Evolutionary conservation across 23 tunicate species (phyloP), one percentile per base, ranked within the genome.

Genomic region (Trididemnum clinides): DNA sequence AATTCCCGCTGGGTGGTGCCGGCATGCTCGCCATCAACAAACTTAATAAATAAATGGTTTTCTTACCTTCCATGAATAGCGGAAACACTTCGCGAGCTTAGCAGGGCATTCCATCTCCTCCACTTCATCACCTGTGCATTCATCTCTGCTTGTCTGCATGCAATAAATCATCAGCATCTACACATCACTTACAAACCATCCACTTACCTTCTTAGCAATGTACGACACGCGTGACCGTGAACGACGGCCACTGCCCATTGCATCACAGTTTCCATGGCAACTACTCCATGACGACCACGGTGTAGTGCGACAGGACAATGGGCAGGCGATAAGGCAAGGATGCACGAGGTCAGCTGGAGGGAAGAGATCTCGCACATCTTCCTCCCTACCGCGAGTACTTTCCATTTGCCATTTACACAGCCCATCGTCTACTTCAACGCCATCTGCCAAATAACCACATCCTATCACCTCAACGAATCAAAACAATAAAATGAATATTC

Each of bases 281-380:
- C 81, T 77, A 63, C 96, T 82, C 96, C 96, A 91, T 31, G 57
- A 26, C 49, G 96, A 91, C 96, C 96, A 91, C 28, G 81, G 84
- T 20, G 88, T 86, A 0, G 50, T 22, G 29, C 29, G 90, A 86
- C 96, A 86, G 28, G 57, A 64, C 23, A 91, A 88, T 2, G 97
- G 86, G 64, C 97, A 92, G 27, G 89, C 50, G 26, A 92, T 54
- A 29, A 74, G 79, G 44, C 88, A 91, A 1, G 86, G 82, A 12
- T 72, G 51, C 25, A 38, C 27, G 18, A 80, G 81, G n/a, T 12
- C 27, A 18, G 27, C 18, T 4, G 27, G 23, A 4, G 69, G 26
- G 21, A 62, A 62, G 6, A 4, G 69, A 62, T 62, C 69, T 15
- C 4, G 27, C 54, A 76, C 15, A 10, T 44, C 54, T 7, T n/a